Base-by-base conservation (phyloP, 2,113 vertebrate genomes). In the Pelvicachromis taeniatus region DNA sequence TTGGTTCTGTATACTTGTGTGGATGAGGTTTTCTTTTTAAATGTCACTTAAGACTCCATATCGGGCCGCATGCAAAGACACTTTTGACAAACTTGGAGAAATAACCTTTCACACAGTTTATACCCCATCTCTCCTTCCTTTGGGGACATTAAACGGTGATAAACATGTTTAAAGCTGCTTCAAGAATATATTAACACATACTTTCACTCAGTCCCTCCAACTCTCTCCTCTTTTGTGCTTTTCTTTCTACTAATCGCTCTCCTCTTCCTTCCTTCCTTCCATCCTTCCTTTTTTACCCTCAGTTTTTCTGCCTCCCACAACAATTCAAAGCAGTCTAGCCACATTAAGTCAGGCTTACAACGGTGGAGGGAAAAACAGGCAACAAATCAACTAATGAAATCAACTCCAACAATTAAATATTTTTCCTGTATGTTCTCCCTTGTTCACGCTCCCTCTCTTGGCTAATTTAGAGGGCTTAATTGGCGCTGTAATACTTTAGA, bases 321-420 rank as follows among this genome's bases (percentile, higher is more conserved):
- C 4, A 11, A 33, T 33, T 78, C 59, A 84, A 40, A 70, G n/a
- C 26, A 2, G 13, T 31, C 48, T 40, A 38, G n/a, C 8, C 50
- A 10, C 63, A 35, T 35, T 75, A 61, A 78, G 40, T 79, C 35
- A 6, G 3, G 56, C 12, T 63, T 79, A 77, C 58, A 33, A 75
- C 45, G 77, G 38, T 40, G 50, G 21, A 5, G 8, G 9, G 56
- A 42, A 68, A 56, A 89, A 86, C 29, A 5, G 6, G 38, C 59
- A 80, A 73, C 85, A 86, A 82, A 88, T 85, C 35, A 81, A 81
- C 68, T 83, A 65, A 82, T 85, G 61, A 91, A 86, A 90, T 91
- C 61, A 89, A 85, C 54, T 88, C 38, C 8, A 40, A 81, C 82
- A 88, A 86, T 90, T 81, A 77, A 33, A 79, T 87, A 85, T 89